Evolutionary conservation across 2,888 invertebrate genomes (phyloP), one percentile per base, ranked within the genome.

Genomic region (Bombylius major): DNA sequence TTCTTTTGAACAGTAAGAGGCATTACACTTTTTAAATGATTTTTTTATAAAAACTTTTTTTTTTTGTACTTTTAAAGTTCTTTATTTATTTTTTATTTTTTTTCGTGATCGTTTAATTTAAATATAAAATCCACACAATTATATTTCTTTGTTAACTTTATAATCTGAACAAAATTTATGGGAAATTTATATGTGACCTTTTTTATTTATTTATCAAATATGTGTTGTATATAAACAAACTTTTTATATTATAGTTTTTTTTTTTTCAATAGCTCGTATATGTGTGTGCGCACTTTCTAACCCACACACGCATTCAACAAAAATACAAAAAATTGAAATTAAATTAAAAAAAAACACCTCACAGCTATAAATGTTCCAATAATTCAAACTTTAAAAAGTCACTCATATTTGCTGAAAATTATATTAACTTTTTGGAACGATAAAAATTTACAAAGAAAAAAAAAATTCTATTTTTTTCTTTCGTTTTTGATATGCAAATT

Each of bases 331-430:
- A 42, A 42, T 42, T 42, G 11, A 11, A 42, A 42, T 11, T 11
- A 42, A 36, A 36, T 11, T 11, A 5, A 5, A 42, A 42, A 39
- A 42, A 42, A 11, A 42, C 39, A 11, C 42, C 3, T 47, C 57
- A 59, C 59, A 56, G 62, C 64, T 68, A 69, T 65, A 69, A 70
- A 65, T 67, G 69, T 69, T 70, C 68, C 66, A 65, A 66, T 66
- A 66, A 62, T 66, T 65, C 60, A 48, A 23, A 23, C 23, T 50
- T 53, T 7, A 61, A 62, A 60, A 55, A 56, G 51, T 65, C 67
- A 65, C 64, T 65, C 67, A 69, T 69, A 66, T 66, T 67, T 67
- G 62, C 60, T 50, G 60, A 59, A 53, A 53, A 47, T 31, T 33
- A 23, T 56, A 42, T 54, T 52, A 3, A 44, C 53, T 54, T 54